Evolutionary conservation across 2,113 vertebrate species (phyloP).

Genomic region (Nyctereutes procyonoides): DNA sequence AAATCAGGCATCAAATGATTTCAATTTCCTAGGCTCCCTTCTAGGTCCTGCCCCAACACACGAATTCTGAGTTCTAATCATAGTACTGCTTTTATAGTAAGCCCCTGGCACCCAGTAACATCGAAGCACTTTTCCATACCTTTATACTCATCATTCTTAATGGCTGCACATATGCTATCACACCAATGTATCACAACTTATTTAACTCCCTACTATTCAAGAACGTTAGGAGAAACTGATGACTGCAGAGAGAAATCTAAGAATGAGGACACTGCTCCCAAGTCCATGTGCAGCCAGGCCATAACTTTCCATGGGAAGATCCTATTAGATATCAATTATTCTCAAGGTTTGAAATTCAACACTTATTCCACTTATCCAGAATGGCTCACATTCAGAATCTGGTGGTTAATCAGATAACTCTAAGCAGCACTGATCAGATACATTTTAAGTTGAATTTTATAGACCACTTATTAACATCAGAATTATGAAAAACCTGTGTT

Average conservation of each 20-base stretch:
- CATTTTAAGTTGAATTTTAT: not conserved
- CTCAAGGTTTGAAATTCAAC: not conserved
- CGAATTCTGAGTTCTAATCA: not conserved
- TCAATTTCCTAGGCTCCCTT: not conserved
- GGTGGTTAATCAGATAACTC: not conserved
- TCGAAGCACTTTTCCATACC: not conserved
- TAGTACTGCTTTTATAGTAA: not conserved
- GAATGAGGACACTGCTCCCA: not conserved
- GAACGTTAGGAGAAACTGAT: not conserved
- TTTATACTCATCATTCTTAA: not conserved
- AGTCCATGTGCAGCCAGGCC: not conserved
- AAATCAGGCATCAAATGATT: constrained; percentile 8
- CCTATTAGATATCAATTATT: not conserved
- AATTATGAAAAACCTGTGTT: not conserved
- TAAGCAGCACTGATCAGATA: not conserved
- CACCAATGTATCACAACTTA: not conserved
- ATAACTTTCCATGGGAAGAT: not conserved
- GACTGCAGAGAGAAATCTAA: not conserved
- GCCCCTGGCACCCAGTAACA: not conserved
- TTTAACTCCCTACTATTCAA: not conserved
- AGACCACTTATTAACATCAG: not conserved
- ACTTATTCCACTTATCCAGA: not conserved
- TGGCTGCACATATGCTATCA: no score
- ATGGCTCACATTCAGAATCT: not conserved
- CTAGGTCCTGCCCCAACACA: not conserved